These are phyloP conservation scores for Pilophorus perplexus DNA, from an alignment of 2,888 invertebrate genomes.

Conservation along the genomic window DNA sequence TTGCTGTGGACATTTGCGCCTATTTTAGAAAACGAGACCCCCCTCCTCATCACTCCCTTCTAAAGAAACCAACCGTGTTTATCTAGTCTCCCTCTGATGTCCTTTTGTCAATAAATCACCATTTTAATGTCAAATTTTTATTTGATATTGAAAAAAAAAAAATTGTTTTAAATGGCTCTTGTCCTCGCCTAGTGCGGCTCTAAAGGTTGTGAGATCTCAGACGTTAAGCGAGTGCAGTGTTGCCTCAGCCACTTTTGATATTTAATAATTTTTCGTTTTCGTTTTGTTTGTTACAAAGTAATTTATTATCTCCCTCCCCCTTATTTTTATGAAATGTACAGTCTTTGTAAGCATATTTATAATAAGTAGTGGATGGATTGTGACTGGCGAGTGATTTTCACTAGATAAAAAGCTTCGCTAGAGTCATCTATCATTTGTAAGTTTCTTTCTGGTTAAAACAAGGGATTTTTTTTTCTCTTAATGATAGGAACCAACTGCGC, in stretches of 20 bases:
- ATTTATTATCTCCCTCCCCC: constrained; percentile 5
- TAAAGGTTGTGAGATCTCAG: constrained; percentile 28
- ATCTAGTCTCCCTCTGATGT: background rate
- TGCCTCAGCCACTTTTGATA: constrained; percentile 9
- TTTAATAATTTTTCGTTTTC: background rate
- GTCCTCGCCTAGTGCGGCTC: constrained; percentile 24
- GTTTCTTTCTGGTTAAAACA: background rate
- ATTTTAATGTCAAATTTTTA: too few relatives aligned
- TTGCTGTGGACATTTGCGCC: too few relatives aligned
- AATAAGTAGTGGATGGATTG: too few relatives aligned
- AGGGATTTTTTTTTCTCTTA: background rate
- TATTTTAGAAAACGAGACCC: background rate
- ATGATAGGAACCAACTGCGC: constrained; percentile 4
- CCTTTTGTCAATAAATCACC: background rate
- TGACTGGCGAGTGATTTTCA: too few relatives aligned
- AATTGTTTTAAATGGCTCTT: too few relatives aligned
- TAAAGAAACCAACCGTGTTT: background rate
- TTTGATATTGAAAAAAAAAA: too few relatives aligned
- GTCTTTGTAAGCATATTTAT: too few relatives aligned
- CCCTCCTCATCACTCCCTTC: background rate
- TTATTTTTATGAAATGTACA: too few relatives aligned
- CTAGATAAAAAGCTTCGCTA: too few relatives aligned
- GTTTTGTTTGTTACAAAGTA: background rate
- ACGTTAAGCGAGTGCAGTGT: background rate
- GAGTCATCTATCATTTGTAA: background rate